Conservation (phyloP, 2,113 vertebrate genomes). For the Xenopus borealis region DNA sequence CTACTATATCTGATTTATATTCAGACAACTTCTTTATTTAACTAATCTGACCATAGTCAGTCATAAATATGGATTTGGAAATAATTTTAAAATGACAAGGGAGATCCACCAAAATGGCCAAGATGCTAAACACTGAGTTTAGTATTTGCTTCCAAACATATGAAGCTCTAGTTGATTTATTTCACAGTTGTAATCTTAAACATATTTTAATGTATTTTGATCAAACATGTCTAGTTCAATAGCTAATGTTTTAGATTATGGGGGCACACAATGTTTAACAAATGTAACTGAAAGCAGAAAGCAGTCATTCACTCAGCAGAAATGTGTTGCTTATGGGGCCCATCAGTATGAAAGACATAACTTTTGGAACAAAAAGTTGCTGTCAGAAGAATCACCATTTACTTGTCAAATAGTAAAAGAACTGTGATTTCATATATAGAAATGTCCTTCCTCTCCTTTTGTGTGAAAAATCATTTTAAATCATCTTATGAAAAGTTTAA, state of each 20-base stretch:
- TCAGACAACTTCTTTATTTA: no score
- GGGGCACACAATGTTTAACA: slow-evolving; percentile 16
- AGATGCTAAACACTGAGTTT: slow-evolving; percentile 62
- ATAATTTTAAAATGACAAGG: slow-evolving; percentile 64
- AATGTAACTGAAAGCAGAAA: slow-evolving; percentile 13
- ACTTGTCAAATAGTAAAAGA: neutral
- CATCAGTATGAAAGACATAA: neutral
- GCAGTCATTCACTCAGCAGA: neutral
- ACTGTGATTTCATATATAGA: neutral
- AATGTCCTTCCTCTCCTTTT: neutral
- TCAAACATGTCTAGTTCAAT: slow-evolving; percentile 4
- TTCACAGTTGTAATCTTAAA: slow-evolving; percentile 67
- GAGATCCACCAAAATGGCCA: slow-evolving; percentile 70
- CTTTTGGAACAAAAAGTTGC: neutral
- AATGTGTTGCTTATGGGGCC: no score
- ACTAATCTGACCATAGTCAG: no score
- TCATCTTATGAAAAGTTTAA: neutral
- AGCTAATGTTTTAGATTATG: slow-evolving; percentile 17
- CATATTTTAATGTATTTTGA: slow-evolving; percentile 62
- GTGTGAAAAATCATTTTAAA: neutral
- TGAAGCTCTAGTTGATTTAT: slow-evolving; percentile 67
- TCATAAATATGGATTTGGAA: slow-evolving; percentile 64
- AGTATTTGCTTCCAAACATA: slow-evolving; percentile 64
- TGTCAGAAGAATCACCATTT: slow-evolving; percentile 1
- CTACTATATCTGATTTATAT: no score